Evolutionary conservation across 2,113 vertebrate genomes (phyloP).

Genomic region (Xenopus borealis): DNA sequence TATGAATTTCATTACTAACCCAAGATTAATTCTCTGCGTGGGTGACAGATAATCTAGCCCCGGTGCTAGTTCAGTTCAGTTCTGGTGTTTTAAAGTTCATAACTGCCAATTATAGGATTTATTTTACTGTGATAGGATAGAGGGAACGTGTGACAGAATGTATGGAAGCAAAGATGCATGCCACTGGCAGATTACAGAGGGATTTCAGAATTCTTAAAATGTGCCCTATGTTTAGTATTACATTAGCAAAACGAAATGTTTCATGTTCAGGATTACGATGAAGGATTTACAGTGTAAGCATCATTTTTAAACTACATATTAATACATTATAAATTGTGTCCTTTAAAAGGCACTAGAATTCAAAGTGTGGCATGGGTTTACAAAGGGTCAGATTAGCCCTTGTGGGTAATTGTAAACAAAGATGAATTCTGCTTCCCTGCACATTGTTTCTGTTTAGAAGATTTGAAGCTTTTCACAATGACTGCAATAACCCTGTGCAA

Average conservation of each 20-base stretch:
- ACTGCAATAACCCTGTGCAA: too few species aligned
- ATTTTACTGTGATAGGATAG: constrained; percentile 8
- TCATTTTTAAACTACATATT: too few species aligned
- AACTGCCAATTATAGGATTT: constrained; percentile 20
- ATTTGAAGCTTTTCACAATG: too few species aligned
- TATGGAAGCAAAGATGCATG: not conserved
- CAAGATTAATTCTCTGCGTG: constrained; percentile 12
- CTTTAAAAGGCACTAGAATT: too few species aligned
- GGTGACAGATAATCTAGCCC: constrained; percentile 21
- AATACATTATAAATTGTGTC: too few species aligned
- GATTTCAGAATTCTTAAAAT: not conserved
- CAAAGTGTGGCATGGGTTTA: too few species aligned
- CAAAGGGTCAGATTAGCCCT: too few species aligned
- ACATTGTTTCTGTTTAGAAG: too few species aligned
- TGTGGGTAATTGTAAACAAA: too few species aligned
- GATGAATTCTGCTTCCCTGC: too few species aligned
- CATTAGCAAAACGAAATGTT: not conserved
- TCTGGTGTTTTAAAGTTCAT: constrained; percentile 16
- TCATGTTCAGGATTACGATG: too few species aligned
- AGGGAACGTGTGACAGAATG: not conserved
- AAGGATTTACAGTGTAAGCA: too few species aligned
- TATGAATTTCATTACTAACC: constrained; percentile 1
- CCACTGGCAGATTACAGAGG: not conserved
- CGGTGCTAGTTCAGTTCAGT: not conserved
- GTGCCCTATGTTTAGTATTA: not conserved